Evolutionary conservation across 1,140 invertebrate species (phyloP).

Genomic region (Latrodectus geometricus): DNA sequence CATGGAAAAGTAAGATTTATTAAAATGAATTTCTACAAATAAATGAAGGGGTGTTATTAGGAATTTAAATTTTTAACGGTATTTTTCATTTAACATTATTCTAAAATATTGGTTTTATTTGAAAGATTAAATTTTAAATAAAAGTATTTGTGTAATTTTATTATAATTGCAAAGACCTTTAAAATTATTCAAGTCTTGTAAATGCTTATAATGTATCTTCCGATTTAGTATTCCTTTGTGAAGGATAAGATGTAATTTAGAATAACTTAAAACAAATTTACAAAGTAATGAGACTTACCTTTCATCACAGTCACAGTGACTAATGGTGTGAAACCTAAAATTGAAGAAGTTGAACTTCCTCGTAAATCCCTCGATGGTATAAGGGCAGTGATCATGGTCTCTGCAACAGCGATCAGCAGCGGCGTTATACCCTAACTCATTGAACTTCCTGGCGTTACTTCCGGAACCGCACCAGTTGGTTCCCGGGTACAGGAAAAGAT

Average conservation of each 20-base stretch:
- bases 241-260: not conserved
- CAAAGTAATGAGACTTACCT: slow-evolving; percentile 74
- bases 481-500: slow-evolving; percentile 80
- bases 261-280: not conserved
- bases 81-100: no score
- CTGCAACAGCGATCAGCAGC: slow-evolving; percentile 85
- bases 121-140: not conserved
- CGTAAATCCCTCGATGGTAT: slow-evolving; percentile 81
- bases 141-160: not conserved
- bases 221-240: not conserved
- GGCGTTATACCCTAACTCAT: slow-evolving; percentile 81
- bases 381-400: slow-evolving; percentile 84
- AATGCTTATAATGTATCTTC: not conserved
- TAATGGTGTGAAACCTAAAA: slow-evolving; percentile 84
- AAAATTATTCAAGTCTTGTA: no score
- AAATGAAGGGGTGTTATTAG: no score
- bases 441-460: slow-evolving; percentile 78
- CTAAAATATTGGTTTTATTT: not conserved
- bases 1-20: no score
- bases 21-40: no score
- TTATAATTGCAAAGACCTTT: not conserved
- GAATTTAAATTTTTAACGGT: no score
- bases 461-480: slow-evolving; percentile 91
- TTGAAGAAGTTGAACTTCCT: slow-evolving; percentile 85
- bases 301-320: slow-evolving; percentile 89